Percentiles rank a stretch among this genome's conserved stretches.
Evolutionary conservation across 2,797 vertebrate species (phyloP).

Genomic region (Enteromius afrohamiltoni): DNA sequence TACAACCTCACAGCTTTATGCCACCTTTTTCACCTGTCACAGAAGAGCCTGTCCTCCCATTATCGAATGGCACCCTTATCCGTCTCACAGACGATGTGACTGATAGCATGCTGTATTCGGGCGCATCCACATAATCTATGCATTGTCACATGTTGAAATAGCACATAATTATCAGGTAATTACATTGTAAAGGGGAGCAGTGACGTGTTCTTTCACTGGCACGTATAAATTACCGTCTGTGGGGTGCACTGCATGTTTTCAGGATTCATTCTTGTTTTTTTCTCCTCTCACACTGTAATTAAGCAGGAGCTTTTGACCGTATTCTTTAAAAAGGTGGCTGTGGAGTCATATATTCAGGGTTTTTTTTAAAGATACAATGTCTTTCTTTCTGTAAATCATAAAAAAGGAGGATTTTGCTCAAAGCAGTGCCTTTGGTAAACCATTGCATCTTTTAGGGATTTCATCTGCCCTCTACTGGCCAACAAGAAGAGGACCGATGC

Average conservation of each 20-base stretch:
- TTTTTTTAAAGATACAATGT: neutral
- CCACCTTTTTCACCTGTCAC: constrained; percentile 57
- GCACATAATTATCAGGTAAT: constrained; percentile 38
- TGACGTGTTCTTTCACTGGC: constrained; percentile 13
- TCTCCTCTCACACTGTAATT: neutral
- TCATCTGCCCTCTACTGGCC: constrained; percentile 75
- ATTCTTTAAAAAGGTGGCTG: neutral
- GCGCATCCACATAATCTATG: constrained; percentile 22
- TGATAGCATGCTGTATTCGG: constrained; percentile 11
- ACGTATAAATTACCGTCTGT: constrained; percentile 26
- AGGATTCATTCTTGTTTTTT: neutral
- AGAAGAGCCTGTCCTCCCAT: constrained; percentile 42
- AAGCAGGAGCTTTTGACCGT: neutral
- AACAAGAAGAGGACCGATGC: constrained; percentile 48
- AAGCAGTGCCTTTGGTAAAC: constrained; percentile 39
- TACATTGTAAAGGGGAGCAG: constrained; percentile 15
- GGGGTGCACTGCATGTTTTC: constrained; percentile 7
- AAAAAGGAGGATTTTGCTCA: neutral
- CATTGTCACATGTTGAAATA: constrained; percentile 25
- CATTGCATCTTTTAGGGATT: constrained; percentile 56
- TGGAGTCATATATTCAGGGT: neutral
- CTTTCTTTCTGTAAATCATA: neutral
- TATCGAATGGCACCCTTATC: constrained; percentile 26
- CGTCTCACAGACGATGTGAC: constrained; percentile 26
- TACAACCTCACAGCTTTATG: constrained; percentile 55